A percentile compares a stretch with the other conserved stretches of the same genome.
phyloP scores from a whole-genome alignment of 2,797 vertebrate species.

The Poeciliopsis turneri region DNA sequence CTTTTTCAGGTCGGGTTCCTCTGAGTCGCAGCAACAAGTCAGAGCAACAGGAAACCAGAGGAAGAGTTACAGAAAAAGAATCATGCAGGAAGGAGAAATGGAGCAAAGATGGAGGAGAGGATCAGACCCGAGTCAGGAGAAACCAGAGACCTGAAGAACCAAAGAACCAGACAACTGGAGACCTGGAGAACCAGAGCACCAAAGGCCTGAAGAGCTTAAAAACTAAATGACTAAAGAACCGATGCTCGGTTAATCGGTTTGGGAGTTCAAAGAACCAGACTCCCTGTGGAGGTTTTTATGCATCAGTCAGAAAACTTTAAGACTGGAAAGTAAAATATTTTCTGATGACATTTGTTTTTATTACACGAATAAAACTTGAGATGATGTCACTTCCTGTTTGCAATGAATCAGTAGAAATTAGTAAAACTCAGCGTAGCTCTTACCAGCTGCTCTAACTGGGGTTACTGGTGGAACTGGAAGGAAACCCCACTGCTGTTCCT shows the following conservation, averaged over 20 bases:
- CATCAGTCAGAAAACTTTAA: background rate
- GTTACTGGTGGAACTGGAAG: too few species aligned
- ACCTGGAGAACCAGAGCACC: too few species aligned
- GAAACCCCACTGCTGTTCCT: too few species aligned
- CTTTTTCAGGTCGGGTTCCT: too few species aligned
- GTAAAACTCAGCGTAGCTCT: too few species aligned
- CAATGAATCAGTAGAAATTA: too few species aligned
- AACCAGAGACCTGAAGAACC: background rate
- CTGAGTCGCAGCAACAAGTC: background rate
- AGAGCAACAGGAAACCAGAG: background rate
- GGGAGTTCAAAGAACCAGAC: background rate
- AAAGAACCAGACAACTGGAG: background rate
- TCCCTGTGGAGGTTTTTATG: background rate
- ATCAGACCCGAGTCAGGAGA: background rate
- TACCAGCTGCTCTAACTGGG: too few species aligned
- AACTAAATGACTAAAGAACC: too few species aligned
- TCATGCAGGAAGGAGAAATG: background rate
- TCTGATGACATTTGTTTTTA: background rate
- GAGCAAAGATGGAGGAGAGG: background rate
- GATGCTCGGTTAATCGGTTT: too few species aligned
- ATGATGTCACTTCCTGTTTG: background rate
- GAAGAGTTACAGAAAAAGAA: background rate
- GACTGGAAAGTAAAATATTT: background rate
- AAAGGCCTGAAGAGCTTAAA: too few species aligned
- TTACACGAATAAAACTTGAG: background rate